These are phyloP conservation scores for Halesus radiatus DNA, from an alignment of 1,140 invertebrate genomes.

Conservation along the genomic window DNA sequence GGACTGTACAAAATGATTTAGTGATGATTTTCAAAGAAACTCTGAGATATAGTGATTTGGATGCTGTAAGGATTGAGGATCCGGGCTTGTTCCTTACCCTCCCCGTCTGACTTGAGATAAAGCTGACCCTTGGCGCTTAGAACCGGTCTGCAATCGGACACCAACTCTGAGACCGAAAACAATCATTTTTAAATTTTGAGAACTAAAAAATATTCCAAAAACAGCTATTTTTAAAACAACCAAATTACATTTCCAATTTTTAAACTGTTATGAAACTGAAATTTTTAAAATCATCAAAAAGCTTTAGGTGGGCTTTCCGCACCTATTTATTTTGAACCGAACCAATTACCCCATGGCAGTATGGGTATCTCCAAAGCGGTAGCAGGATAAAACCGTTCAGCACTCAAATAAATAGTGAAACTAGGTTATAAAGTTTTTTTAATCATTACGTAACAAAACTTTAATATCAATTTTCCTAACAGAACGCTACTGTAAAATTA, in stretches of 20 bases:
- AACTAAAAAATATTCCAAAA: neutral
- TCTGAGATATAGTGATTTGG: conserved; percentile 4
- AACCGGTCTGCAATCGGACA: conserved; percentile 70
- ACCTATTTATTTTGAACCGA: neutral
- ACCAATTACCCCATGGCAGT: neutral
- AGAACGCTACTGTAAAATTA: no score
- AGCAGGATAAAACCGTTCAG: no score
- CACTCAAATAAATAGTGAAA: neutral
- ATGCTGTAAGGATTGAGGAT: conserved; percentile 44
- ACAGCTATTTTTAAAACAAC: neutral
- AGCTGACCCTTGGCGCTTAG: conserved; percentile 82
- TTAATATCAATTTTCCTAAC: no score
- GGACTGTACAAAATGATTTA: neutral
- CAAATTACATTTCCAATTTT: neutral
- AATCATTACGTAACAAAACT: no score
- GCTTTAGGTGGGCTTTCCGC: no score
- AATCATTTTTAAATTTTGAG: conserved; percentile 34
- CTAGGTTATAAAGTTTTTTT: no score
- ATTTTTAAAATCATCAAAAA: neutral
- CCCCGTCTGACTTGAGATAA: conserved; percentile 84
- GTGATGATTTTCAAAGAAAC: conserved; percentile 1
- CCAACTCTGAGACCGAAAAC: conserved; percentile 63
- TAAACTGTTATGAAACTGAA: neutral
- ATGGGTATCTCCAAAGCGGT: neutral
- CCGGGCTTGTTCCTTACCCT: conserved; percentile 75